Percentiles rank a stretch among this genome's conserved stretches.
These are phyloP conservation scores for Sceloporus undulatus DNA, from an alignment of 2,113 vertebrate species.

Conservation along the genomic window DNA sequence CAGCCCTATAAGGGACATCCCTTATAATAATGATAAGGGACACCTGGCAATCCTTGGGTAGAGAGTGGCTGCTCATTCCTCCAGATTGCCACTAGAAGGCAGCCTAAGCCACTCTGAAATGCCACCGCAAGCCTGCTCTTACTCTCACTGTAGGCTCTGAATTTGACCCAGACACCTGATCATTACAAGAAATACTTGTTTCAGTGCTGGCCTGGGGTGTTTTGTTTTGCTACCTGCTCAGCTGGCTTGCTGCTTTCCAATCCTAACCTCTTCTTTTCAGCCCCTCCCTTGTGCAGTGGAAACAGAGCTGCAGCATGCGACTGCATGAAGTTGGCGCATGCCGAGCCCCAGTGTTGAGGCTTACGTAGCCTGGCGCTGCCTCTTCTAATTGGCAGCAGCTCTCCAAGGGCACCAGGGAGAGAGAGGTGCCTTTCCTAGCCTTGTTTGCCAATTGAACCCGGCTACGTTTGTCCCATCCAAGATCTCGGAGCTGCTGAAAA, in stretches of 20 bases:
- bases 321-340: too few relatives aligned
- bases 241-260: too few relatives aligned
- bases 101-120: background rate
- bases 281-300: too few relatives aligned
- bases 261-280: too few relatives aligned
- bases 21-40: too few relatives aligned
- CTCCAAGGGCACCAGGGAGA: background rate
- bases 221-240: background rate
- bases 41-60: too few relatives aligned
- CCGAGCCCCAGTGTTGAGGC: too few relatives aligned
- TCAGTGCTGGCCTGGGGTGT: background rate
- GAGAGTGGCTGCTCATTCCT: background rate
- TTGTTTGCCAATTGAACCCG: background rate
- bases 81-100: slow-evolving; percentile 12
- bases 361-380: background rate
- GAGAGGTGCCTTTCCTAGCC: background rate
- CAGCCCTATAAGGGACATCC: too few relatives aligned
- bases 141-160: background rate
- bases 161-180: background rate
- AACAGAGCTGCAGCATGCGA: too few relatives aligned
- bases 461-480: background rate
- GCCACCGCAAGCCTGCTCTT: background rate
- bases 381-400: background rate
- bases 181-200: background rate
- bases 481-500: background rate